Evolutionary conservation across 2,113 vertebrate genomes (phyloP), one percentile per base, ranked within the genome.

Genomic region (Columba livia): DNA sequence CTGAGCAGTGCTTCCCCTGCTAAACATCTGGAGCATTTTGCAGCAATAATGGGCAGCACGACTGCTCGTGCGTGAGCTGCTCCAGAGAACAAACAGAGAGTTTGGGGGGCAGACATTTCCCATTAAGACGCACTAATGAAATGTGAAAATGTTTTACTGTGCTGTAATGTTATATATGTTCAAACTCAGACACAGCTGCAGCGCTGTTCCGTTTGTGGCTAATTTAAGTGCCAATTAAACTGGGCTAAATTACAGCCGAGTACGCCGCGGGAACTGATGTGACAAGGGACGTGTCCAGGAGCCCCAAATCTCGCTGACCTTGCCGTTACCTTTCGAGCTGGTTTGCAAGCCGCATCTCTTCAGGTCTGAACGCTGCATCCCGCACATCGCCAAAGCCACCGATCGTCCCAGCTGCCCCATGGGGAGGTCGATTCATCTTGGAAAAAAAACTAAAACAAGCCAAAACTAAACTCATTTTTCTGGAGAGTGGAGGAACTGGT

Each of bases 151-250:
- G 89, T 92, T 96, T 94, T 94, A 92, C 88, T 89, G 62, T 25
- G 87, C 87, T 75, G 81, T 90, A 81, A 87, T 94, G 91, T 91
- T 92, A 47, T 66, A 66, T 79, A 64, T 81, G 91, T 95, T 82
- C 11, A 82, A 79, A 64, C 15, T 26, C 93, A 53, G 65, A 51
- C 23, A 4, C 62, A 97, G 96, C 91, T 94, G 95, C 88, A 79
- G 82, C 2, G 1, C 77, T 66, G 50, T 73, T 89, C 94, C 73
- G 53, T 87, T 93, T 79, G 79, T 56, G 79, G 58, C 85, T 97
- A 95, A 97, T 97, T 94, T 94, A 91, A 94, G 88, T 12, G 14
- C 38, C 96, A 94, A 96, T 97, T 95, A 97, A 96, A 88, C 32
- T 2, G 3, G 65, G 77, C 90, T 86, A 88, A 96, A 96, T 95